Base-by-base conservation (phyloP, 2,888 invertebrate species). In the Uropetala carovei region DNA sequence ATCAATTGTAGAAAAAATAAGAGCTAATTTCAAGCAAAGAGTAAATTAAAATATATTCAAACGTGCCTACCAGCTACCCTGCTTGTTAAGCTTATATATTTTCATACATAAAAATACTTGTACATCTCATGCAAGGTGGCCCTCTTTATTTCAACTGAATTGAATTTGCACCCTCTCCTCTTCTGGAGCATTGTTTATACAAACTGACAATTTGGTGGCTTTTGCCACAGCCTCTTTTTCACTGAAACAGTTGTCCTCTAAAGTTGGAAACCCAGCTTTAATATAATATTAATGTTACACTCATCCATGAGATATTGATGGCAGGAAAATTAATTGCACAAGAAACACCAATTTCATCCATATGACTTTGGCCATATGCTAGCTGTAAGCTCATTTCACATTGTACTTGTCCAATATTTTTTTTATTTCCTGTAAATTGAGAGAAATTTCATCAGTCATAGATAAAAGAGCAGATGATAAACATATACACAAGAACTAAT, bases 381-480 rank as follows among this genome's bases (percentile, higher is more conserved):
- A 43, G 43, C 43, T 1, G 43, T 43, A 43, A 43, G 43, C 10
- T 89, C 89, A 89, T 89, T 89, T 89, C 30, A 10, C 30, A 30
- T 56, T 89, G 43, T 89, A 89, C 18, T 64, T 89, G n/a, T 89
- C 89, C 56, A 89, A 64, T 30, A 89, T 68, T 68, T 64, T 89
- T 58, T 89, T 89, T 64, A 89, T 64, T 89, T 89, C 89, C 89
- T 89, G 59, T 56, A 18, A 89, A 64, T n/a, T 10, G 64, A 68
- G 64, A 64, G 18, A 43, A 89, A 64, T 18, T 16, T 10, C 9
- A 18, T 18, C 56, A 7, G 16, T 82, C 82, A 68, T 11, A 5
- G 43, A 43, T 43, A 43, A 43, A 43, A 43, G 43, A 43, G 43
- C 43, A 43, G 43, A 2, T 60, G 13, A 16, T 60, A 60, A 60